Conservation (phyloP, 2,797 vertebrate species). For the Falco peregrinus region DNA sequence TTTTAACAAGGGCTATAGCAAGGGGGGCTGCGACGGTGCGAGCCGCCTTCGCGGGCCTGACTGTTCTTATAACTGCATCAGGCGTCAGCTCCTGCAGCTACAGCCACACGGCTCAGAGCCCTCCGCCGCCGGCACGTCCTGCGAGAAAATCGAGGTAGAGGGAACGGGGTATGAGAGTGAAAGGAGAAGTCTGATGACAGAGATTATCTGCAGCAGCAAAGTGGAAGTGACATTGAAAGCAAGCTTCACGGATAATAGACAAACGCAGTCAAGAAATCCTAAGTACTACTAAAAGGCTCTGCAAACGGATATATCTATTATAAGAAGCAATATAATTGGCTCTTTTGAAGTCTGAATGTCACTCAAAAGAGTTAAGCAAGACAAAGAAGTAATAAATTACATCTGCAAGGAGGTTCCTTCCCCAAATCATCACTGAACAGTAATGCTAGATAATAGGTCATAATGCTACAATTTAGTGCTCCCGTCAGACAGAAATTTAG, state of each 20-base stretch:
- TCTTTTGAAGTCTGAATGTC: constrained; percentile 43
- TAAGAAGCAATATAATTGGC: constrained; percentile 32
- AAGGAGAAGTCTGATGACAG: not conserved
- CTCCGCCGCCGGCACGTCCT: not conserved
- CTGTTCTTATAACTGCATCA: not conserved
- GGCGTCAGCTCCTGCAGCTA: not conserved
- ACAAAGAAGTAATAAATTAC: constrained; percentile 13
- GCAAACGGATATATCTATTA: constrained; percentile 9
- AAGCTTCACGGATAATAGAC: constrained; percentile 14
- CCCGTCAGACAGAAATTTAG: constrained; percentile 14
- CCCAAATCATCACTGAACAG: not conserved
- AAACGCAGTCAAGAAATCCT: constrained; percentile 41
- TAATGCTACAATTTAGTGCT: not conserved
- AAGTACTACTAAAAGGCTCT: constrained; percentile 40
- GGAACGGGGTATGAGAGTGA: not conserved
- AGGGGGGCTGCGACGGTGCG: not conserved
- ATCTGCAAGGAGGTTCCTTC: not conserved
- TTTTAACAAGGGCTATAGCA: constrained; percentile 9
- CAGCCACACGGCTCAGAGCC: not conserved
- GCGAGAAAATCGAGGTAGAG: not conserved
- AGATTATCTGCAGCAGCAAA: constrained; percentile 25
- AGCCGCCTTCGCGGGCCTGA: not conserved
- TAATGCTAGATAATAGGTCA: constrained; percentile 40
- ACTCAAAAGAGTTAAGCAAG: constrained; percentile 38
- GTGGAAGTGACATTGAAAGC: constrained; percentile 35